A percentile compares a stretch with the other conserved stretches of the same genome.
Conservation (phyloP, 2,113 vertebrate genomes). For the Elachura formosa region DNA sequence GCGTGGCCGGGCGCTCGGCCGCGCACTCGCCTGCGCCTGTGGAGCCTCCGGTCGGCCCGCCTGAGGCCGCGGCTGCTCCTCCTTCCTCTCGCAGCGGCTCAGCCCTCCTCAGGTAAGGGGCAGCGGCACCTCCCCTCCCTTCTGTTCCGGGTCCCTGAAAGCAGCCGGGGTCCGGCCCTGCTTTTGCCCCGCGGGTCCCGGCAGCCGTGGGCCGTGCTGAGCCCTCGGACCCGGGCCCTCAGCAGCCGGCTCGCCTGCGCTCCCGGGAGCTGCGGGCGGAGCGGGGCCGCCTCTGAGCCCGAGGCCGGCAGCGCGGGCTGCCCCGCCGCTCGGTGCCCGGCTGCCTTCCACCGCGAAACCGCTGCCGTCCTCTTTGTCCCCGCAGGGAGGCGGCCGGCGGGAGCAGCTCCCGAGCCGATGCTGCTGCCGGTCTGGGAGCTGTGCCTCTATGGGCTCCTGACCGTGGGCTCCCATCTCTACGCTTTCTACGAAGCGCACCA, state of each 20-base stretch:
- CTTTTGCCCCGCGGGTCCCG: background rate
- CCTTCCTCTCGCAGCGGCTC: background rate
- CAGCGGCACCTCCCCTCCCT: accelerated
- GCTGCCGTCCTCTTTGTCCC: background rate
- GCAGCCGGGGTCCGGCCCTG: background rate
- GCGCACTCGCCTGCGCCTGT: background rate
- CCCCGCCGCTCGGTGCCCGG: background rate
- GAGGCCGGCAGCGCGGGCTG: background rate
- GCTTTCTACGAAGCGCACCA: constrained; percentile 75
- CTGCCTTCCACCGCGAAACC: too few relatives aligned
- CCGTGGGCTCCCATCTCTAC: constrained; percentile 73
- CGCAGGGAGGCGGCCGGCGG: background rate
- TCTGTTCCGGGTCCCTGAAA: background rate
- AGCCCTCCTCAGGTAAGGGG: background rate
- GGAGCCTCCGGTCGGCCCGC: background rate
- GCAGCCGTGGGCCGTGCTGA: background rate
- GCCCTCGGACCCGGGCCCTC: background rate
- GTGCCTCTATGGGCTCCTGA: constrained; percentile 50
- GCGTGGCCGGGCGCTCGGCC: background rate
- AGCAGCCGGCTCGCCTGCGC: background rate
- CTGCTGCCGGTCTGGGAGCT: constrained; percentile 71
- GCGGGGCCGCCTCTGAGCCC: background rate
- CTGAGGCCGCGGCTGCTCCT: background rate
- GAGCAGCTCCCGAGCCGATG: background rate
- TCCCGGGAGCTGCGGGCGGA: background rate